Conservation (phyloP, 1,140 invertebrate genomes). For the Ooceraea biroi region DNA sequence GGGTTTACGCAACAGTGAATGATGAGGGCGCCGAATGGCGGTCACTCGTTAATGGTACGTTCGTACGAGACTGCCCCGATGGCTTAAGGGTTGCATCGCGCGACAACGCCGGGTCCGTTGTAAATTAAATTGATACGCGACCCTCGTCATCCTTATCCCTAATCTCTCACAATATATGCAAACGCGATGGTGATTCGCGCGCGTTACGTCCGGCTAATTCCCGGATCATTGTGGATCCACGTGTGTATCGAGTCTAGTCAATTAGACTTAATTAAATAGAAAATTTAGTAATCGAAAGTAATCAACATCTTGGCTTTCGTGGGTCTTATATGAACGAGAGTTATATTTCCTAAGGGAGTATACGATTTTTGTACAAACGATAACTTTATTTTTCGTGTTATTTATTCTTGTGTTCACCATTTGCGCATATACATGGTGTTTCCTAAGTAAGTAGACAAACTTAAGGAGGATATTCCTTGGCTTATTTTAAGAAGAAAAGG, state of each 20-base stretch:
- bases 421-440: no score
- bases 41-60: slow-evolving; percentile 59
- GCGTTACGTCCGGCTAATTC: slow-evolving; percentile 44
- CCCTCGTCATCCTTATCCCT: slow-evolving; percentile 47
- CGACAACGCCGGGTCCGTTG: slow-evolving; percentile 22
- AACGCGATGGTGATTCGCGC: slow-evolving; percentile 20
- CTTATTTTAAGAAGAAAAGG: no score
- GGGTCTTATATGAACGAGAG: background rate
- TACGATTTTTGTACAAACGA: no score
- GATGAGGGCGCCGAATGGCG: slow-evolving; percentile 60
- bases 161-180: slow-evolving; percentile 35
- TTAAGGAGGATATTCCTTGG: no score
- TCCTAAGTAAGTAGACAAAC: no score
- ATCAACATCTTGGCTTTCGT: background rate
- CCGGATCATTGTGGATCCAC: background rate
- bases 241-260: slow-evolving; percentile 13
- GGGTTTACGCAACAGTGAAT: slow-evolving; percentile 54
- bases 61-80: slow-evolving; percentile 12
- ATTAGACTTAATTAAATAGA: no score
- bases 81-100: slow-evolving; percentile 29
- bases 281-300: slow-evolving; percentile 24
- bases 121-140: slow-evolving; percentile 61
- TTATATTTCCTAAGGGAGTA: no score
- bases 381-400: no score
- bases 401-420: no score